These are phyloP conservation scores for Nemoura dubitans DNA, from an alignment of 2,888 invertebrate species.

Conservation along the genomic window DNA sequence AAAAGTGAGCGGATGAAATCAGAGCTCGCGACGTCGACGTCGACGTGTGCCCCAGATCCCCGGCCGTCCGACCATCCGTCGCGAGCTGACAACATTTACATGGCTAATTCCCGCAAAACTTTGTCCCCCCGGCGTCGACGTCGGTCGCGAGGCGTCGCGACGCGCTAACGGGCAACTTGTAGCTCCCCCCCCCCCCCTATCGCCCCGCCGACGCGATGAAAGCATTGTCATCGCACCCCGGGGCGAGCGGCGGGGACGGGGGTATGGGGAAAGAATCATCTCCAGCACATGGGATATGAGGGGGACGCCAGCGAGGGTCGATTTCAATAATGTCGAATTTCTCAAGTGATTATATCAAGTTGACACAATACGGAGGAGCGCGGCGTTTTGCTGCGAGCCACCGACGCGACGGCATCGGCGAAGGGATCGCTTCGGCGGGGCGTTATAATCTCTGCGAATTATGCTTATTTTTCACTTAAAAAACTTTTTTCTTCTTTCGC, in stretches of 20 bases:
- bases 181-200: neutral
- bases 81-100: neutral
- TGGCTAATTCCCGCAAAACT: slow-evolving; percentile 3
- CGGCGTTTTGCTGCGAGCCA: neutral
- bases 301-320: neutral
- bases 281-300: neutral
- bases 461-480: slow-evolving; percentile 12
- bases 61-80: no score
- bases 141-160: no score
- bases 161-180: neutral
- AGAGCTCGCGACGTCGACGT: neutral
- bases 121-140: neutral
- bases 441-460: neutral
- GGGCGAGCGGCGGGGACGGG: neutral
- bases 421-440: neutral
- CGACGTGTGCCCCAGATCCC: neutral
- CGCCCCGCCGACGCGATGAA: neutral
- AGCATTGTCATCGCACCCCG: neutral
- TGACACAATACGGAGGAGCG: neutral
- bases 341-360: slow-evolving; percentile 12
- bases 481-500: neutral
- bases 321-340: slow-evolving; percentile 12
- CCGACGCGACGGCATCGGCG: neutral
- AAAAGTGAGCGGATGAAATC: neutral
- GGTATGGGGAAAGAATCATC: neutral